Conservation (phyloP, 1,140 invertebrate genomes). For the Drosophila mayri region DNA sequence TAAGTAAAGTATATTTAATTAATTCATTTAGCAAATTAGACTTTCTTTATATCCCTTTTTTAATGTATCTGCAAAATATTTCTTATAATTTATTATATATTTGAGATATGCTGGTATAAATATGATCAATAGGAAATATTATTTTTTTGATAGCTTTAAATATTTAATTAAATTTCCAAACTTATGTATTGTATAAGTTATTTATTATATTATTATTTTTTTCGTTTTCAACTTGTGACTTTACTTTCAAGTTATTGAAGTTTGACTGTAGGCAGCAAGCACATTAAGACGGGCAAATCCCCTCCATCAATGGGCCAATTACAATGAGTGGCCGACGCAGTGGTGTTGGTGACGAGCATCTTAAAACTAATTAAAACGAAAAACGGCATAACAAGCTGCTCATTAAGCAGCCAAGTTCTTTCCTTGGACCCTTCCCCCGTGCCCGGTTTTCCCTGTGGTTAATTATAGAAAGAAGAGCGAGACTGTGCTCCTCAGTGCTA, state of each 20-base stretch:
- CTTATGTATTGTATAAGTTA: too few species aligned
- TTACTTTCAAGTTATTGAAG: background rate
- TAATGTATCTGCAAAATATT: too few species aligned
- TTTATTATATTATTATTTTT: too few species aligned
- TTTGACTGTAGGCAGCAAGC: background rate
- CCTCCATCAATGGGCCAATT: slow-evolving; percentile 82
- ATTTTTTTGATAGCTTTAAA: background rate
- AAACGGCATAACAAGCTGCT: slow-evolving; percentile 82
- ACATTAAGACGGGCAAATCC: slow-evolving; percentile 1
- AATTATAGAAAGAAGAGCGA: slow-evolving; percentile 81
- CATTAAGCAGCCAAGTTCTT: slow-evolving; percentile 68
- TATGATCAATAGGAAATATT: too few species aligned
- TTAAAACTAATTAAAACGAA: slow-evolving; percentile 56
- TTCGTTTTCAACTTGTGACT: too few species aligned
- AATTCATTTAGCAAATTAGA: too few species aligned
- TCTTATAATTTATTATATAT: too few species aligned
- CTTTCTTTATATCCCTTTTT: too few species aligned
- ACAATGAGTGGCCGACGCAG: slow-evolving; percentile 52
- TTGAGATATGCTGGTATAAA: too few species aligned
- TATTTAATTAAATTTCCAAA: too few species aligned
- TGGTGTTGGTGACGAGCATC: slow-evolving; percentile 78
- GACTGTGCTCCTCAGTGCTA: slow-evolving; percentile 51
- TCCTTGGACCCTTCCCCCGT: background rate
- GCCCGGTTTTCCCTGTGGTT: slow-evolving; percentile 64
- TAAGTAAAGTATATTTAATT: too few species aligned